Base-by-base conservation (phyloP, 2,797 vertebrate genomes). In the Atherinosoma microstoma region DNA sequence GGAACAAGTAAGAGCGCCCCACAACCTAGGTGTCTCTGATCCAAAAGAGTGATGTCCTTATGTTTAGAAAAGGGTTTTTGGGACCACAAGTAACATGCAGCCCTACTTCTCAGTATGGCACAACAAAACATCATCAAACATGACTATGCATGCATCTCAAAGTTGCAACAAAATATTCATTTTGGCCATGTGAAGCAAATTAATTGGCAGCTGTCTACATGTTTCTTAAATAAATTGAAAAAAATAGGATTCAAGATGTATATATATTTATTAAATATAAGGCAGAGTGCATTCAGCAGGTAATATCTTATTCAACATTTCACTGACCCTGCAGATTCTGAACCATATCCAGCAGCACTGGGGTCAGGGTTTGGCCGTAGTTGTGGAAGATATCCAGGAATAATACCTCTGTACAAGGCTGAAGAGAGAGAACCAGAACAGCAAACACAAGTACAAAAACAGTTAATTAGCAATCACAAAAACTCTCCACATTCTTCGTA, bases 311-410 rank as follows among this genome's bases (percentile, higher is more conserved):
- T 70, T 20, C 29, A 51, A 56, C 22, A 67, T 49, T 73, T 34
- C 8, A 88, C 88, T 87, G 61, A 99, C 98, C 97, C 92, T 98
- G 96, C 63, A 98, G 93, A 82, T 94, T 96, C 36, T 95, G 96
- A 91, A 99, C 96, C 97, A 98, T 99, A 77, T 98, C 97, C 83
- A 99, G 93, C 54, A 98, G 95, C 79, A 98, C 96, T 6, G 97
- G 97, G 13, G 95, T 98, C 89, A 99, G 94, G 10, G 96, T 97
- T 82, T 97, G 97, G 91, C 97, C 97, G 92, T 98, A 98, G 91
- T 95, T 97, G 92, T 98, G 97, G 90, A 99, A 99, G 89, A 99
- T 95, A 89, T 98, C 97, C 90, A 99, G 95, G 92, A 99, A 99
- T 75, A 99, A 92, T n/a, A 98, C 97, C 93, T 98, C 98, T 0